phyloP scores from a whole-genome alignment of 2,797 vertebrate species.

The Heliangelus exortis region DNA sequence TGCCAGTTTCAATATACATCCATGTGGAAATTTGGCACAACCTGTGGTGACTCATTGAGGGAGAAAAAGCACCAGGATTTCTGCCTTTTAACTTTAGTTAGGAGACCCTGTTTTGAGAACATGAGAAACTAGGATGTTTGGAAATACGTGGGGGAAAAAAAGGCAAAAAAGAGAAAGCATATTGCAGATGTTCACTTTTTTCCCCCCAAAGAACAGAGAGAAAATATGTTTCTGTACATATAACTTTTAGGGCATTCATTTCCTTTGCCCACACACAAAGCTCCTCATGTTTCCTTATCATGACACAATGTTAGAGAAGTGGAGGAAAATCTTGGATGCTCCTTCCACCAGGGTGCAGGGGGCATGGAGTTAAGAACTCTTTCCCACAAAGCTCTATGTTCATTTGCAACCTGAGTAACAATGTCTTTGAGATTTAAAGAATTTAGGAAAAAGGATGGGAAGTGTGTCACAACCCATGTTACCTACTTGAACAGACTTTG shows the following conservation, averaged over 20 bases:
- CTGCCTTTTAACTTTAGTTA: not conserved
- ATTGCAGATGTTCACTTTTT: not conserved
- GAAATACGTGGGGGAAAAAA: not conserved
- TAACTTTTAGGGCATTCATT: not conserved
- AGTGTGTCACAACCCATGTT: not conserved
- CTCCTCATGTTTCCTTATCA: not conserved
- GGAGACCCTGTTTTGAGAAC: not conserved
- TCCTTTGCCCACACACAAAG: not conserved
- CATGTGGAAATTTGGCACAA: not conserved
- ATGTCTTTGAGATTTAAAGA: not conserved
- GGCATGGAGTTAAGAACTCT: not conserved
- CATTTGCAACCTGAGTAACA: not conserved
- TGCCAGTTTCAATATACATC: not conserved
- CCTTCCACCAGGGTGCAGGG: not conserved
- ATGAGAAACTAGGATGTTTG: not conserved
- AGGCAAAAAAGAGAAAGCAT: too few relatives aligned
- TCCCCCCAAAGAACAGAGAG: not conserved
- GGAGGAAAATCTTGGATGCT: not conserved
- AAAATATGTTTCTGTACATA: not conserved
- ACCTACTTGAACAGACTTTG: conserved; percentile 82
- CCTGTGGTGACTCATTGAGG: not conserved
- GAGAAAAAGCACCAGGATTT: not conserved
- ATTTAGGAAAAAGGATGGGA: not conserved
- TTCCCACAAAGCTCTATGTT: not conserved
- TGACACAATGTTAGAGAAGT: not conserved